Evolutionary conservation across 2,888 invertebrate genomes (phyloP).

Genomic region (Lithodes maja): DNA sequence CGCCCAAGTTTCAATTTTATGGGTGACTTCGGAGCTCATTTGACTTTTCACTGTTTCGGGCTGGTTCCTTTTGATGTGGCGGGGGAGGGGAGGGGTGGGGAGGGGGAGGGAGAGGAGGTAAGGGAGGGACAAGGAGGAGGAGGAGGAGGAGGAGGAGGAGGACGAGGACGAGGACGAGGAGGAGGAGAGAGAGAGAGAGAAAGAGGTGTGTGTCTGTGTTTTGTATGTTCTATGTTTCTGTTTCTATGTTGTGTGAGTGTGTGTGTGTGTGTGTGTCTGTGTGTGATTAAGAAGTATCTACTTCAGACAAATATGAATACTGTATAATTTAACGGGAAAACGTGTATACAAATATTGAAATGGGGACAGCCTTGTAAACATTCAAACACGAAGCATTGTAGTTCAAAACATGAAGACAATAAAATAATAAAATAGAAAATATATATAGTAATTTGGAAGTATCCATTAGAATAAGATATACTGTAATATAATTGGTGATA

Average conservation of each 20-base stretch:
- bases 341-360: background rate
- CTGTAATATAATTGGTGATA: background rate
- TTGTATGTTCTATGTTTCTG: too few species aligned
- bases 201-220: background rate
- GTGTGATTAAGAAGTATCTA: background rate
- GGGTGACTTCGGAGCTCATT: conserved; percentile 1
- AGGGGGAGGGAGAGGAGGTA: background rate
- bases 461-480: too few species aligned
- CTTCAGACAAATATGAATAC: background rate
- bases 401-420: background rate
- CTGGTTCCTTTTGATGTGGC: background rate
- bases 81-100: conserved; percentile 1
- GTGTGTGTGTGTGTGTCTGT: background rate
- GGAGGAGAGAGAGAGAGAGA: background rate
- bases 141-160: background rate
- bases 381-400: background rate
- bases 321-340: background rate
- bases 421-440: background rate
- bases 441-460: too few species aligned
- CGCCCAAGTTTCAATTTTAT: background rate
- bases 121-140: background rate
- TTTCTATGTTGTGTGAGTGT: background rate
- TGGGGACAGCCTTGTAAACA: background rate
- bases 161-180: background rate
- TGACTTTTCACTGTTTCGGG: background rate